Evolutionary conservation across 2,888 invertebrate genomes (phyloP), one percentile per base, ranked within the genome.

Genomic region (Cancer borealis): DNA sequence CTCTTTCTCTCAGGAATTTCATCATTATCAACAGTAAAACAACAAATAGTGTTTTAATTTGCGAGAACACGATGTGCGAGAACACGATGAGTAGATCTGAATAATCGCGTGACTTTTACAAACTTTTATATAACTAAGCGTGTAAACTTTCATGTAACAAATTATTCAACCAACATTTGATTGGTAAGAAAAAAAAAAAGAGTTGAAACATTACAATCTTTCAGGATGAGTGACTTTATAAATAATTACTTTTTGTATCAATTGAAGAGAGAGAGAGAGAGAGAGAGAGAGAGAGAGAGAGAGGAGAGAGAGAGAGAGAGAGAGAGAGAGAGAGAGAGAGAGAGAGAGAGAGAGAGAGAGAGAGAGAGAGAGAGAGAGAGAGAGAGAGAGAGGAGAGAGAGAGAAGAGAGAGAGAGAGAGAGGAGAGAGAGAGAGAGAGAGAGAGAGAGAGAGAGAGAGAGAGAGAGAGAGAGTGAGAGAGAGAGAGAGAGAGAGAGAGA

Each of bases 401-500:
- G 66, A 66, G 66, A 66, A 66, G 66, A 66, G 66, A 66, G 66
- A 66, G 66, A 66, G 66, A 12, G 66, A 66, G n/a, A 12, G 73
- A 73, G 73, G 8, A n/a, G 66, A 66, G 66, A 66, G 66, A 66
- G 26, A 17, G 54, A 54, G 54, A 54, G 54, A 54, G 54, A 54
- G 54, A 54, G 54, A 54, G 54, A 54, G 54, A 54, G 54, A 54
- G 54, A 54, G 54, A 54, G 54, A 54, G 54, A 54, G 54, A 54
- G 54, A 54, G 54, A 54, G 54, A 54, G 54, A n/a, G n/a, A 39
- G 73, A 73, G 73, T n/a, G 73, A 73, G 73, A 73, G 73, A 73
- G 73, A 73, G 73, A 73, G 73, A 73, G 73, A 73, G 73, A 73
- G 73, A 73, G 73, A 73, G 73, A 73, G 73, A 73, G 66, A 66